phyloP scores from a whole-genome alignment of 2,113 vertebrate genomes.

The Nicator chloris region DNA sequence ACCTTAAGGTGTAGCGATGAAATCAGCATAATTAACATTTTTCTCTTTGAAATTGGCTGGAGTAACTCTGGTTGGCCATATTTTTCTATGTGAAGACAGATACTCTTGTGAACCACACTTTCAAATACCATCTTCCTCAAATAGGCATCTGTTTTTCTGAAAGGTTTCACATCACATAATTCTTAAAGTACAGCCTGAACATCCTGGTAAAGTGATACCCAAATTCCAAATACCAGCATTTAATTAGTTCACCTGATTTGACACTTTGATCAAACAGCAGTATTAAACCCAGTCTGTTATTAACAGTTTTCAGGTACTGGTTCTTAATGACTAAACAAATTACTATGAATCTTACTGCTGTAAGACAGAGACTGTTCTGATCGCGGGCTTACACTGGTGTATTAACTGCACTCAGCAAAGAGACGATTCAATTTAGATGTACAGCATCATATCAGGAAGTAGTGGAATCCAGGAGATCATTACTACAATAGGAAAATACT shows the following conservation, averaged over 20 bases:
- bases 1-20: neutral
- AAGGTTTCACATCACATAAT: neutral
- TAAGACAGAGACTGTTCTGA: neutral
- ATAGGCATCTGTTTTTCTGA: neutral
- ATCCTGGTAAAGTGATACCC: neutral
- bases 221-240: neutral
- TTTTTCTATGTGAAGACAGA: neutral
- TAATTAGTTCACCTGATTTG: neutral
- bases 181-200: neutral
- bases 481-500: neutral
- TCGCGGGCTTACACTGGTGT: neutral
- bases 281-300: neutral
- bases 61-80: neutral
- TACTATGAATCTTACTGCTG: neutral
- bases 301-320: neutral
- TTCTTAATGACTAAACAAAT: slow-evolving; percentile 18
- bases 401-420: neutral
- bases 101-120: neutral
- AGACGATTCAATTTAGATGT: neutral
- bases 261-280: neutral
- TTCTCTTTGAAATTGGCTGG: neutral
- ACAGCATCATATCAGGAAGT: neutral
- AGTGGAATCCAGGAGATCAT: neutral
- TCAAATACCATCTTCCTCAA: neutral
- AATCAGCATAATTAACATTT: neutral